These are phyloP conservation scores for Numenius phaeopus DNA, from an alignment of 2,797 vertebrate species.

Conservation along the genomic window DNA sequence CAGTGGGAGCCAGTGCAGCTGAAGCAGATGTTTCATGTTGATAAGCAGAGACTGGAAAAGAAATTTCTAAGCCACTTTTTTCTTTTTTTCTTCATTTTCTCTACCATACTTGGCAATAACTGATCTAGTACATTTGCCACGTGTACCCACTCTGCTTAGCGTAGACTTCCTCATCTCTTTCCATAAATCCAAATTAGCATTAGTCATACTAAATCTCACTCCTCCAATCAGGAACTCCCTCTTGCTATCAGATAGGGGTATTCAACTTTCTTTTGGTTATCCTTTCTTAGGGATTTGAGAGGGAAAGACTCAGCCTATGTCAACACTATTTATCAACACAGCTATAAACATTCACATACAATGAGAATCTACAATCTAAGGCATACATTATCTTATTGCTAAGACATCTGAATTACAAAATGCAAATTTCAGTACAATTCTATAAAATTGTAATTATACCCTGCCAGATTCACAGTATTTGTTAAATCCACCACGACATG, in stretches of 20 bases:
- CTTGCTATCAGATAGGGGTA: slow-evolving; percentile 8
- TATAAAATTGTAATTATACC: neutral
- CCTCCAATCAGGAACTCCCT: neutral
- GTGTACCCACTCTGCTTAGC: slow-evolving; percentile 66
- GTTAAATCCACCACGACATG: neutral
- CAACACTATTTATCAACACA: neutral
- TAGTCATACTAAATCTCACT: slow-evolving; percentile 27
- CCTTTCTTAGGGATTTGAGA: slow-evolving; percentile 47
- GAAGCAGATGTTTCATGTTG: slow-evolving; percentile 80
- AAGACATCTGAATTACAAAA: neutral
- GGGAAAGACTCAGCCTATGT: neutral
- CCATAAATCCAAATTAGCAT: slow-evolving; percentile 63
- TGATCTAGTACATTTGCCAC: slow-evolving; percentile 43
- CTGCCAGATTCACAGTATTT: neutral
- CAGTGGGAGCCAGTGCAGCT: slow-evolving; percentile 63
- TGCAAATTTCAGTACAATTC: neutral
- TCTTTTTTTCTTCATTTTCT: slow-evolving; percentile 63
- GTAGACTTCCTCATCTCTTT: slow-evolving; percentile 48
- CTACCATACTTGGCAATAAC: slow-evolving; percentile 60
- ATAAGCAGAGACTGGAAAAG: slow-evolving; percentile 76
- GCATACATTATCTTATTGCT: neutral
- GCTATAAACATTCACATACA: neutral
- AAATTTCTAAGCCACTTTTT: slow-evolving; percentile 65
- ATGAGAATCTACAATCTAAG: neutral
- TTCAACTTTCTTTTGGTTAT: slow-evolving; percentile 13